Conservation (phyloP, 2,113 vertebrate genomes). For the Sceloporus undulatus region DNA sequence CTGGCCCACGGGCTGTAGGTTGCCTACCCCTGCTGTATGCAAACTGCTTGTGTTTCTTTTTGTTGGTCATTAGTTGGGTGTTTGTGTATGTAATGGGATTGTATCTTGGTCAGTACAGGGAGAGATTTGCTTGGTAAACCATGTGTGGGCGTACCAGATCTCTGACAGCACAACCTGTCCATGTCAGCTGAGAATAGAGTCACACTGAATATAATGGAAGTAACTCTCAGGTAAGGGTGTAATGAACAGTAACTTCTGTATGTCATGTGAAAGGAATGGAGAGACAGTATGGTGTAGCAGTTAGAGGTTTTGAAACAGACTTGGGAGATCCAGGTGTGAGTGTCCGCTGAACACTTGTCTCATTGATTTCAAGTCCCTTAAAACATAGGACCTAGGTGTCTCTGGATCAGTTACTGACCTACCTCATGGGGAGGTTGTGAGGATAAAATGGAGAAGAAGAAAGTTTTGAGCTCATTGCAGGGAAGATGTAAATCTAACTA, state of each 20-base stretch:
- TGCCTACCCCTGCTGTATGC: too few species aligned
- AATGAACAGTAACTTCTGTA: neutral
- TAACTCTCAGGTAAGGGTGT: neutral
- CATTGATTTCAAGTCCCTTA: too few species aligned
- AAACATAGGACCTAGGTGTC: neutral
- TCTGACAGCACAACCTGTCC: neutral
- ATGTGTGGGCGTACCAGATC: neutral
- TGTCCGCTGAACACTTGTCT: neutral
- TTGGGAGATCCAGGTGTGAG: neutral
- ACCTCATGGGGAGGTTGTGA: neutral
- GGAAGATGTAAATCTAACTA: neutral
- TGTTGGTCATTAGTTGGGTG: neutral
- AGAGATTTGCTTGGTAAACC: neutral
- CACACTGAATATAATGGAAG: neutral
- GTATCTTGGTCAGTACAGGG: neutral
- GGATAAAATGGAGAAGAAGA: neutral
- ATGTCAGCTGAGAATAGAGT: neutral
- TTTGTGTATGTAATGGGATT: slow-evolving; percentile 3
- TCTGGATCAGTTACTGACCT: neutral
- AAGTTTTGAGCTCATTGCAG: neutral
- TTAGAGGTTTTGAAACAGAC: neutral
- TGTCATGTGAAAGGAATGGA: neutral
- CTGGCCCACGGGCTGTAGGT: too few species aligned
- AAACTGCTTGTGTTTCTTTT: neutral
- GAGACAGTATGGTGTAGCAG: neutral